A percentile compares a stretch with the other conserved stretches of the same genome.
Evolutionary conservation across 2,113 vertebrate genomes (phyloP).

Genomic region (Coreoperca whiteheadi): DNA sequence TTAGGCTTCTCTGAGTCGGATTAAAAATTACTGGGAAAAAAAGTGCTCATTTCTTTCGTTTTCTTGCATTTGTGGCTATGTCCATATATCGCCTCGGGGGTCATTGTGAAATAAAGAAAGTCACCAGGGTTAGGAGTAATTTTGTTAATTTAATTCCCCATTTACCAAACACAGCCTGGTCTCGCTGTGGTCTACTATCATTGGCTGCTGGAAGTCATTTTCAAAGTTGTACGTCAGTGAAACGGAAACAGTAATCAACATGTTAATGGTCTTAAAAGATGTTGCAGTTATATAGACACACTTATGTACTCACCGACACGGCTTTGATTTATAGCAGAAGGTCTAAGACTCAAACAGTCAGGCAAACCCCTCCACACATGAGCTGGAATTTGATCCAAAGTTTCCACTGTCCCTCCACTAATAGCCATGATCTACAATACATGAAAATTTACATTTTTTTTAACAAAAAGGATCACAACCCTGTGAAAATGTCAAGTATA

Average conservation of each 20-base stretch:
- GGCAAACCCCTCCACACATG: slow-evolving; percentile 81
- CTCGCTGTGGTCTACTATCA: neutral
- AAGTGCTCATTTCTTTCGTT: neutral
- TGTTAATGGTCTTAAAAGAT: neutral
- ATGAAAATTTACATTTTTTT: neutral
- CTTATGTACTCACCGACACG: slow-evolving; percentile 74
- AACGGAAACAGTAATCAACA: slow-evolving; percentile 5
- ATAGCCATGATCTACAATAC: slow-evolving; percentile 68
- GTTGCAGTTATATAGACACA: neutral
- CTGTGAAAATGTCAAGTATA: neutral
- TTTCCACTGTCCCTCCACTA: slow-evolving; percentile 66
- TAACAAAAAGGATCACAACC: neutral
- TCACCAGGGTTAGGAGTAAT: neutral
- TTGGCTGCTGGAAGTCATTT: slow-evolving; percentile 4
- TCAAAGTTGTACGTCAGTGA: neutral
- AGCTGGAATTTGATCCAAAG: slow-evolving; percentile 75
- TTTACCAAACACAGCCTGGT: neutral
- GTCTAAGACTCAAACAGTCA: slow-evolving; percentile 72
- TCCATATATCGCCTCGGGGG: neutral
- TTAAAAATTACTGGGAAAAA: neutral
- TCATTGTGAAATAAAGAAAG: neutral
- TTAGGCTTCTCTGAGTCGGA: neutral
- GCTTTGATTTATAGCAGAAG: slow-evolving; percentile 74
- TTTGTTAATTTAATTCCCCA: neutral
- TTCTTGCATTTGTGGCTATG: neutral